phyloP scores from a whole-genome alignment of 1,140 invertebrate genomes.

The Amyelois transitella region DNA sequence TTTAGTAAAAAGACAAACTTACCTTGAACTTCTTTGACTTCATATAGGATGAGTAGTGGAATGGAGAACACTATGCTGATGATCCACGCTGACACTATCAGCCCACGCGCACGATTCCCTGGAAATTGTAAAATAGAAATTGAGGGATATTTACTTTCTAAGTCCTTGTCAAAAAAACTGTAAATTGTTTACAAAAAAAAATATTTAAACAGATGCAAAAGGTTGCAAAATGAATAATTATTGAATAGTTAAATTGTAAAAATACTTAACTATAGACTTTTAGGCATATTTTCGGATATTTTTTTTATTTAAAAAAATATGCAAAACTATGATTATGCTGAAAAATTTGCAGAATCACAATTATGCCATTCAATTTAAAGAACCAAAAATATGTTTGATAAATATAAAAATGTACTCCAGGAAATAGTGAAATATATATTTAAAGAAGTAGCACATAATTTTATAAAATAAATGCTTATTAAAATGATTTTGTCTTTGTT shows the following conservation, averaged over 20 bases:
- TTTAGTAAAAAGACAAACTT: constrained; percentile 17
- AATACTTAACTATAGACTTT: too few species aligned
- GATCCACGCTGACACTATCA: constrained; percentile 88
- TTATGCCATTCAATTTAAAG: too few species aligned
- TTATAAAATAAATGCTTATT: neutral
- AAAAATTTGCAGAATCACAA: too few species aligned
- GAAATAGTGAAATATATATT: neutral
- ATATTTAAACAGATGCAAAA: neutral
- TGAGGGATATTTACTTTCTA: neutral
- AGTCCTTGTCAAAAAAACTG: too few species aligned
- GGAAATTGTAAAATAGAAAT: constrained; percentile 27
- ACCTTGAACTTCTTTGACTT: constrained; percentile 86
- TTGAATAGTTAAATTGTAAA: too few species aligned
- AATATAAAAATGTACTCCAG: neutral
- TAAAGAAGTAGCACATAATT: neutral
- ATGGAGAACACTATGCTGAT: constrained; percentile 89
- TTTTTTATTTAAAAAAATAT: too few species aligned
- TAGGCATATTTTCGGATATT: too few species aligned
- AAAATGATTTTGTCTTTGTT: too few species aligned
- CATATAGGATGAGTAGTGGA: constrained; percentile 88
- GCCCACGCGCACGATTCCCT: constrained; percentile 88
- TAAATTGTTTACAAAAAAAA: neutral
- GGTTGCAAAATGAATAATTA: neutral
- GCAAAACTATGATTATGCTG: too few species aligned
- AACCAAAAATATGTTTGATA: neutral